Evolutionary conservation across 2,888 invertebrate genomes (phyloP), one percentile per base, ranked within the genome.

Genomic region (Tachina grossa): DNA sequence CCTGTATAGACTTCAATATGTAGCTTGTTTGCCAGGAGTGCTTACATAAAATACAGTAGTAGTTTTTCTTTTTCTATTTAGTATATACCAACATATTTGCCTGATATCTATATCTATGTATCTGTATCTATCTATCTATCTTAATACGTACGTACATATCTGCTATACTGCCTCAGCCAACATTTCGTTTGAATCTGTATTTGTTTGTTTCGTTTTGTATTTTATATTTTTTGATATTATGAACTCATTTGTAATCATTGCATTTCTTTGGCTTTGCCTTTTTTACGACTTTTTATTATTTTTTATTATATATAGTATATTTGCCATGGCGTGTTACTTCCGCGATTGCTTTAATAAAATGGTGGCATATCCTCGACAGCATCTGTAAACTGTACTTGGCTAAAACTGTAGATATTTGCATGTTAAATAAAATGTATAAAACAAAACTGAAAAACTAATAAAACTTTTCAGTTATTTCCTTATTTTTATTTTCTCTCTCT

Each of bases 241-340:
- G 79, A 85, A 85, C 78, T 85, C 85, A 85, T 85, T 85, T 85
- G 82, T 85, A 84, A 84, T 83, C 86, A 63, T 83, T 87, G 82
- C 69, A 83, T 84, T 86, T 83, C 83, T 75, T 84, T 87, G 77
- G 83, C 80, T 83, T 86, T 72, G 55, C 61, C 57, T 39, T 41
- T 63, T 78, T 87, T 84, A 87, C 80, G 76, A 84, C 76, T 82
- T 87, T 78, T 87, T 84, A 85, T 84, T 82, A 83, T 79, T 85
- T 53, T 81, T n/a, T n/a, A n/a, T n/a, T n/a, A n/a, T n/a, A n/a
- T 83, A 83, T 83, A 41, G 6, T 16, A 0, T 80, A 81, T 85
- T 87, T 78, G 69, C 80, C 68, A 77, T 87, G 87, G 78, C 85
- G 81, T 79, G 81, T 82, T 84, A 82, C 71, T 82, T 79, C 87